Conservation (phyloP, 2,888 invertebrate species). For the Pachycephus smyrnensis region DNA sequence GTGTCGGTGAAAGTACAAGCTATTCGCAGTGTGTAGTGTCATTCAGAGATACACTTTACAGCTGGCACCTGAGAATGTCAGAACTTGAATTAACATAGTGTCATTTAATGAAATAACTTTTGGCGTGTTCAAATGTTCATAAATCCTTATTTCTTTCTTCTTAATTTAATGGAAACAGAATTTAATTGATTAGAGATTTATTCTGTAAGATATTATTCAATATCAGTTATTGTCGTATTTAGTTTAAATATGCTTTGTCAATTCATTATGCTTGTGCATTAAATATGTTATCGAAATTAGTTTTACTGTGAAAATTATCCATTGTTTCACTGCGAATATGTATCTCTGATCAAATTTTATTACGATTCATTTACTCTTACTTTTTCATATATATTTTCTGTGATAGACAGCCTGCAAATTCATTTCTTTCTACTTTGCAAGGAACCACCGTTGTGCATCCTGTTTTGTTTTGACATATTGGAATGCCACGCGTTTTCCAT, state of each 20-base stretch:
- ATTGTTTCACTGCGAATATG: background rate
- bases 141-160: background rate
- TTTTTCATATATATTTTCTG: background rate
- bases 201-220: background rate
- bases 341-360: background rate
- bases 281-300: background rate
- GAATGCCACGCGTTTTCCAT: slow-evolving; percentile 22
- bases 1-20: slow-evolving; percentile 42
- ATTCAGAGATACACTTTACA: background rate
- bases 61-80: background rate
- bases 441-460: background rate
- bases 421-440: background rate
- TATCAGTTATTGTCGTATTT: background rate
- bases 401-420: background rate
- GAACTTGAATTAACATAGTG: background rate
- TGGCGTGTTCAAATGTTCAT: background rate
- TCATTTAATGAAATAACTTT: background rate
- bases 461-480: slow-evolving; percentile 16
- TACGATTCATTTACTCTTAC: background rate
- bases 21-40: background rate
- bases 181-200: background rate
- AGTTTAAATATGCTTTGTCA: background rate
- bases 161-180: background rate
- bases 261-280: background rate
- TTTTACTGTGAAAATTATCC: background rate